Evolutionary conservation across 2,888 invertebrate genomes (phyloP), one percentile per base, ranked within the genome.

Genomic region (Taphrorychus bicolor): DNA sequence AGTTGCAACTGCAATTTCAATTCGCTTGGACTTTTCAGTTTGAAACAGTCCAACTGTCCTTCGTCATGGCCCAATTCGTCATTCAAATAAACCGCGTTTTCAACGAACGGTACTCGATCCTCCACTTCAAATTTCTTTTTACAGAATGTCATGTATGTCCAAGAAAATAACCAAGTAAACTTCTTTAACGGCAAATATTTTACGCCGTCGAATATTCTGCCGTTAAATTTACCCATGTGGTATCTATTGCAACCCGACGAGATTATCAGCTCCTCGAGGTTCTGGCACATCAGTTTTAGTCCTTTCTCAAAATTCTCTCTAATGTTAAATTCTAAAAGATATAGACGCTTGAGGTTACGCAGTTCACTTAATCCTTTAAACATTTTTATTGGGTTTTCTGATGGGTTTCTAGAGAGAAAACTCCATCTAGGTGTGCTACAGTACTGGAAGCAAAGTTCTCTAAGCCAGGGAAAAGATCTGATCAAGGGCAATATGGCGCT

Each of bases 131-230:
- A 32, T 32, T 9, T 32, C 2, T 11, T 1, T 32, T 3, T 32
- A 32, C 32, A 32, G 32, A 9, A 1, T 3, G 3, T 32, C 32
- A 32, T 32, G 11, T 32, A 32, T 9, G 32, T 32, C 9, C 2
- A 2, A 32, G 32, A 32, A 42, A 61, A 61, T 40, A 53, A 53
- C 61, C 61, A 61, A 21, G 61, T 61, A 42, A 61, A 61, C 7
- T 22, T 5, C 3, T 61, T 54, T 2, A 61, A 24, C 14, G 21
- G 41, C 24, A 61, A 45, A 7, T 41, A 16, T 17, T n/a, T 17
- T 2, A 54, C 61, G 4, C 61, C 53, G 2, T 21, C 14, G 45
- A 41, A 41, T 7, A 61, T 61, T 22, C 23, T 52, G 17, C 18
- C 21, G 19, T 61, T 61, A n/a, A 24, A 54, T 21, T 11, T 17